These are phyloP conservation scores for Oncorhynchus keta DNA, from an alignment of 2,113 vertebrate species.

Conservation along the genomic window DNA sequence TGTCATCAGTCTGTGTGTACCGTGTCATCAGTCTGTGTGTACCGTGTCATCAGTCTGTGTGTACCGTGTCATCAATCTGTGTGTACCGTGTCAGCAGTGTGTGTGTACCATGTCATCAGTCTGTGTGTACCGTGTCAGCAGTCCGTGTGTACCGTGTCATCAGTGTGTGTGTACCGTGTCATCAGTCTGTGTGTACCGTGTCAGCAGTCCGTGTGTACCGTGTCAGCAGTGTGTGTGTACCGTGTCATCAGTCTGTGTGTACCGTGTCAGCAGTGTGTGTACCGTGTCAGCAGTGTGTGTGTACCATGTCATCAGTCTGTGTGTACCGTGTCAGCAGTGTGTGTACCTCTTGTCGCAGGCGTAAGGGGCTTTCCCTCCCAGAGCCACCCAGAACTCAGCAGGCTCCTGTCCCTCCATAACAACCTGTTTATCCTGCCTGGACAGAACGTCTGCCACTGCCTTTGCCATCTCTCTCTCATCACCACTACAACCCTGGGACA, in stretches of 20 bases:
- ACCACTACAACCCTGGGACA: slow-evolving; percentile 83
- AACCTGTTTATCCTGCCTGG: slow-evolving; percentile 81
- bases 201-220: no score
- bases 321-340: not conserved
- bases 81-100: not conserved
- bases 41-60: not conserved
- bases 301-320: not conserved
- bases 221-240: no score
- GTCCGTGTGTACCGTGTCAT: no score
- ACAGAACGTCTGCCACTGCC: slow-evolving; percentile 77
- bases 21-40: not conserved
- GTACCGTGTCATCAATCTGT: no score
- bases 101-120: no score
- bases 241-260: not conserved
- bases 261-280: not conserved
- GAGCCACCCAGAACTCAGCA: slow-evolving; percentile 84
- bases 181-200: no score
- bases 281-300: not conserved
- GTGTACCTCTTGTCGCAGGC: slow-evolving; percentile 82
- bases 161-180: no score
- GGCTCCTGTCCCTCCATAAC: slow-evolving; percentile 89
- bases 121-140: no score
- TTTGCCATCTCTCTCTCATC: slow-evolving; percentile 89
- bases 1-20: not conserved
- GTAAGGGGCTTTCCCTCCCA: slow-evolving; percentile 87